Evolutionary conservation across 2,113 vertebrate species (phyloP), one percentile per base, ranked within the genome.

Genomic region (Dermatemys mawii): DNA sequence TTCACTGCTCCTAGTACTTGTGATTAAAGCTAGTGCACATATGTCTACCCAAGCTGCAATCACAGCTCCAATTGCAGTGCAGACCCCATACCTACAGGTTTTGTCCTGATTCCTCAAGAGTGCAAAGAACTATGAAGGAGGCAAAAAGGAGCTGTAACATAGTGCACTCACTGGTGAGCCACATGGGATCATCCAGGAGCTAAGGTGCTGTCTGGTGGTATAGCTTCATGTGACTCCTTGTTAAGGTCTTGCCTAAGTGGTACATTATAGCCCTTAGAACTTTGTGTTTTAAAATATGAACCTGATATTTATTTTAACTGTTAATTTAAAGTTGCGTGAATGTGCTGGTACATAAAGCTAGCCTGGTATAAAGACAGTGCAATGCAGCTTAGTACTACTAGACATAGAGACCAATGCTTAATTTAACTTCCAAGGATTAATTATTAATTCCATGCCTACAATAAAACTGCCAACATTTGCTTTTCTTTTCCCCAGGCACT

Each of bases 211-310:
- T 35, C 19, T 78, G 78, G 24, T 48, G 9, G 14, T 8, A 27
- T 26, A 46, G 41, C 46, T 54, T 38, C 85, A 86, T 0, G 0
- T 67, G 22, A 24, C 4, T 94, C 38, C 70, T 1, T 3, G 55
- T 24, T n/a, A 50, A 26, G 16, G 46, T 3, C 54, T 6, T 6
- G 14, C 53, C 32, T 29, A 21, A n/a, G 53, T 3, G 67, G n/a
- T 55, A 38, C 9, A 67, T 38, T 48, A 89, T 79, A n/a, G 50
- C 10, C 14, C 14, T 46, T 4, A 19, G 60, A 90, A 6, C 0
- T 1, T 0, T 83, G 1, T 81, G 6, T 67, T 87, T 84, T 90
- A 87, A 38, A 51, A 81, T 51, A 84, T 3, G 48, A 83, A 2
- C 4, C 4, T 55, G 35, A 21, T 78, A 16, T 88, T 57, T 57